These are phyloP conservation scores for Fringilla coelebs DNA, from an alignment of 2,797 vertebrate species.

Conservation along the genomic window DNA sequence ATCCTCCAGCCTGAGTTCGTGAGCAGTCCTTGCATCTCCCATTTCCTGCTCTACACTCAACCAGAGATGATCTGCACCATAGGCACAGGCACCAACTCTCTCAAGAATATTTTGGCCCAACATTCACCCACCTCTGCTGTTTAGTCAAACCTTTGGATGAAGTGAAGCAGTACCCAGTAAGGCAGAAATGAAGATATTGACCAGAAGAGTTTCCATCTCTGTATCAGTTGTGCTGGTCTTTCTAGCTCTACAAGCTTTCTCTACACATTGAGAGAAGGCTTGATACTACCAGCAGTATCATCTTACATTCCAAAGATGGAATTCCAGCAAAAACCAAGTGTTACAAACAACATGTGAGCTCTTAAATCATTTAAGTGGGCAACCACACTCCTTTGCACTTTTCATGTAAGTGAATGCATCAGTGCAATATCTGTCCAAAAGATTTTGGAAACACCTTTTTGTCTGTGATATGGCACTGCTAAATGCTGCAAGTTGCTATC, in stretches of 20 bases:
- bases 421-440: not conserved
- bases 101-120: not conserved
- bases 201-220: not conserved
- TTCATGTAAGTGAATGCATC: not conserved
- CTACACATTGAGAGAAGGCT: not conserved
- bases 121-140: not conserved
- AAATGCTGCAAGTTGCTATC: not conserved
- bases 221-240: not conserved
- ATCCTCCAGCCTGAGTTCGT: rapidly evolving
- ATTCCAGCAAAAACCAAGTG: not conserved
- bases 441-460: not conserved
- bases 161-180: not conserved
- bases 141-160: not conserved
- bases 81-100: rapidly evolving
- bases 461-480: not conserved
- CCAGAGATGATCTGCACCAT: not conserved
- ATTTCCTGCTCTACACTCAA: not conserved
- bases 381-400: not conserved
- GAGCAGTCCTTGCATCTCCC: not conserved
- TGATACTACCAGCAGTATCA: not conserved
- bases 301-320: not conserved
- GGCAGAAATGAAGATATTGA: not conserved
- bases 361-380: not conserved
- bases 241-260: not conserved
- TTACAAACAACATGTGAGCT: not conserved